phyloP scores from a whole-genome alignment of 2,888 invertebrate genomes.

The Petrolisthes manimaculis region DNA sequence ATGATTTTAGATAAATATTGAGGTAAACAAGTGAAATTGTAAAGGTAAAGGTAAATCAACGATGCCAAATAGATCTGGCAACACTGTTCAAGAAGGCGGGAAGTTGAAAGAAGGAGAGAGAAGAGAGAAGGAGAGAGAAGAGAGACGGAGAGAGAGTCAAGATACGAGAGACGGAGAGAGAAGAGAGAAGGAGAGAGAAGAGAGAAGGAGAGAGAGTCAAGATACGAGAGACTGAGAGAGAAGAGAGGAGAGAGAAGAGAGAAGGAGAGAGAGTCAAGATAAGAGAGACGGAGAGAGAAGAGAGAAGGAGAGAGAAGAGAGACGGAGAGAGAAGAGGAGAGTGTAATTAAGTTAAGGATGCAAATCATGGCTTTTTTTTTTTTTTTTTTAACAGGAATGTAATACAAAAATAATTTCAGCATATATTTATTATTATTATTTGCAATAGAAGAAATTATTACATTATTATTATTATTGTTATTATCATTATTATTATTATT shows the following conservation, averaged over 20 bases:
- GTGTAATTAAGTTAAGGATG: too few species aligned
- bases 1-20: too few species aligned
- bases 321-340: background rate
- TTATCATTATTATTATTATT: too few species aligned
- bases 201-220: background rate
- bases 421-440: too few species aligned
- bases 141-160: background rate
- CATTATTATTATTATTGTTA: too few species aligned
- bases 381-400: background rate
- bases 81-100: too few species aligned
- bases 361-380: conserved; percentile 10
- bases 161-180: background rate
- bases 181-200: background rate
- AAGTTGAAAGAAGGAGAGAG: background rate
- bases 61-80: too few species aligned
- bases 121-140: background rate
- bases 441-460: too few species aligned
- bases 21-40: too few species aligned
- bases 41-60: too few species aligned
- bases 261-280: too few species aligned
- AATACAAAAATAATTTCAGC: background rate
- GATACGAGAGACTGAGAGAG: background rate
- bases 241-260: background rate
- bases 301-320: background rate
- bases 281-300: background rate